Evolutionary conservation across 2,113 vertebrate species (phyloP).

Genomic region (Blennius ocellaris): DNA sequence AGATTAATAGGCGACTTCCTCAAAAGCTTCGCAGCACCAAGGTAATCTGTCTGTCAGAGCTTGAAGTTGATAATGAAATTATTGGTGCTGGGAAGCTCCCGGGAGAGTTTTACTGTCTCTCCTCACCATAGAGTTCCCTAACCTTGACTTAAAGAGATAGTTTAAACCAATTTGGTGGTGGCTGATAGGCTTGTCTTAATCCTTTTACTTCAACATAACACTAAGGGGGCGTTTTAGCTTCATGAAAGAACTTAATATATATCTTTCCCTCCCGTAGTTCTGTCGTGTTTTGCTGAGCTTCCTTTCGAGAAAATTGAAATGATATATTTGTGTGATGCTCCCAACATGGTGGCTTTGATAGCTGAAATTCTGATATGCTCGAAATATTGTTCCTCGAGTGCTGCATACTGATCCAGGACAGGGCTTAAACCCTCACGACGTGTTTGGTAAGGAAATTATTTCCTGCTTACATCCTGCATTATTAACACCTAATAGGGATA

Average conservation of each 20-base stretch:
- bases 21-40: slow-evolving; percentile 43
- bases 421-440: not conserved
- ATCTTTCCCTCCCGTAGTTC: not conserved
- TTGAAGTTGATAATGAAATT: slow-evolving; percentile 45
- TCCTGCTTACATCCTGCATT: slow-evolving; percentile 7
- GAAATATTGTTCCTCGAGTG: slow-evolving; percentile 22
- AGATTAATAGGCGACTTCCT: slow-evolving; percentile 42
- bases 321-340: slow-evolving; percentile 15
- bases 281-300: not conserved
- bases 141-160: slow-evolving; percentile 32
- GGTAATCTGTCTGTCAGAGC: slow-evolving; percentile 37
- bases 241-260: slow-evolving; percentile 22
- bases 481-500: slow-evolving; percentile 7
- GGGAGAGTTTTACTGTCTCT: slow-evolving; percentile 30
- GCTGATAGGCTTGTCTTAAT: slow-evolving; percentile 57
- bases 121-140: slow-evolving; percentile 24
- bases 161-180: slow-evolving; percentile 54
- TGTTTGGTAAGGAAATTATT: slow-evolving; percentile 8
- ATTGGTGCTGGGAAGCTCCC: slow-evolving; percentile 42
- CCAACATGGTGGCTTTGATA: slow-evolving; percentile 31
- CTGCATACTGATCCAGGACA: not conserved
- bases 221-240: slow-evolving; percentile 19
- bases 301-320: slow-evolving; percentile 5
- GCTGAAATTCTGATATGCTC: slow-evolving; percentile 48
- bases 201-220: slow-evolving; percentile 34